Base-by-base conservation (phyloP, 2,888 invertebrate species). In the Barypeithes pellucidus region DNA sequence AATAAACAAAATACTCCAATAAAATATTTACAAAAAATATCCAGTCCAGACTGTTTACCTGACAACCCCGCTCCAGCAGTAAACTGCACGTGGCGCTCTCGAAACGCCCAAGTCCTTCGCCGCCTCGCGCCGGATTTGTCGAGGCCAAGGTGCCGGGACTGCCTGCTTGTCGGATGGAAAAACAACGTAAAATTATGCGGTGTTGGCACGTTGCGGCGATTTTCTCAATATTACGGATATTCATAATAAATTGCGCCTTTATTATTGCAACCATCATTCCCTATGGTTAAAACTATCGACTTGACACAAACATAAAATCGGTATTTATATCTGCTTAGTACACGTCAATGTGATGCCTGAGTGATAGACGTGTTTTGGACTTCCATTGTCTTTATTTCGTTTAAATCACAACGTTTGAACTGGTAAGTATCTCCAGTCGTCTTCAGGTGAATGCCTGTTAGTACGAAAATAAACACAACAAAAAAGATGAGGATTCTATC, bases 51-150 rank as follows among this genome's bases (percentile, higher is more conserved):
- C 50, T 68, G 57, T 61, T 68, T 68, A 68, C 60, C 68, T 60
- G 60, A 61, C 60, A 68, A 68, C 68, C 61, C 47, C 59, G 61
- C 60, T 52, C 11, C 43, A 14, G 16, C 43, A 33, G 63, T 62
- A 33, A 70, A 43, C 43, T 62, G 81, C 84, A 84, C 84, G 84
- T 84, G 84, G 77, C 72, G 62, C 67, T 66, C 75, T 75, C 59
- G 75, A 80, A 79, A 82, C 76, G 69, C 82, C 81, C 61, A 76
- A 77, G 84, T 84, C 60, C 75, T 80, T 79, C 80, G 83, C 85
- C 84, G 80, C 85, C 83, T 79, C 80, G 82, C 80, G 83, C 83
- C 62, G 36, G 77, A 77, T 78, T 78, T 78, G 80, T 80, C 79
- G 82, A 82, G 83, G 83, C 82, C 83, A 82, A 80, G 80, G 80